Percentiles rank a stretch among this genome's conserved stretches.
Evolutionary conservation across 64 coral and sea anemone species (phyloP).

Genomic region (Porites australiensis): DNA sequence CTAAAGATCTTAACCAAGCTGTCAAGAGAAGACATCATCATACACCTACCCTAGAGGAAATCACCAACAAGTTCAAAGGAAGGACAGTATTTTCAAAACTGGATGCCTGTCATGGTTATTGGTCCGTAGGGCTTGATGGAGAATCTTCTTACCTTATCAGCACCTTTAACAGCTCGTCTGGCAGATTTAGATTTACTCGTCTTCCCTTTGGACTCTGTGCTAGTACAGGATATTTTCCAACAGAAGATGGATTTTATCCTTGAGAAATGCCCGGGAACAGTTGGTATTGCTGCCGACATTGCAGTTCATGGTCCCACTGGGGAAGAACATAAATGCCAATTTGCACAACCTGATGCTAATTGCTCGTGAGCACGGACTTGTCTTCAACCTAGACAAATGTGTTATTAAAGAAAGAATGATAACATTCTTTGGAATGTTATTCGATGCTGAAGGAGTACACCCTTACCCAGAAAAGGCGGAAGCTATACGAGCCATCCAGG

Average conservation of each 20-base stretch:
- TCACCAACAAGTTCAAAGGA: conserved; percentile 17
- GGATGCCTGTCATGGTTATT: conserved; percentile 48
- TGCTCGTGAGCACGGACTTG: conserved; percentile 7
- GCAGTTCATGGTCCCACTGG: conserved; percentile 18
- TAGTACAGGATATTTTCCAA: conserved; percentile 46
- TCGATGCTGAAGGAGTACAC: conserved; percentile 29
- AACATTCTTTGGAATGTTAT: conserved; percentile 28
- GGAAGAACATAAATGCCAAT: conserved; percentile 4
- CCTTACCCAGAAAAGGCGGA: conserved; percentile 18
- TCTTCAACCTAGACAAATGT: conserved; percentile 39
- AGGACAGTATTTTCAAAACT: conserved; percentile 48
- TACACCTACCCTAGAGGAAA: conserved; percentile 30
- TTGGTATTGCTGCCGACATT: conserved; percentile 33
- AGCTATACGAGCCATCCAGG: not conserved
- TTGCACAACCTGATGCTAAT: conserved; percentile 29
- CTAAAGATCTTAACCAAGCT: conserved; percentile 8
- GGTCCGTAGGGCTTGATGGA: conserved; percentile 40
- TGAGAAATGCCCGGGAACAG: conserved; percentile 32
- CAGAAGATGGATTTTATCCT: conserved; percentile 44
- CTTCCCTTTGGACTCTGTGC: conserved; percentile 36
- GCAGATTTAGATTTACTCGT: conserved; percentile 36
- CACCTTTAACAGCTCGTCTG: conserved; percentile 34
- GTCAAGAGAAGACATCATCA: conserved; percentile 25
- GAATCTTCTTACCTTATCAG: conserved; percentile 22
- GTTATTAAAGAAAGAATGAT: not conserved